Evolutionary conservation across 2,797 vertebrate species (phyloP).

Genomic region (Pipistrellus kuhlii): DNA sequence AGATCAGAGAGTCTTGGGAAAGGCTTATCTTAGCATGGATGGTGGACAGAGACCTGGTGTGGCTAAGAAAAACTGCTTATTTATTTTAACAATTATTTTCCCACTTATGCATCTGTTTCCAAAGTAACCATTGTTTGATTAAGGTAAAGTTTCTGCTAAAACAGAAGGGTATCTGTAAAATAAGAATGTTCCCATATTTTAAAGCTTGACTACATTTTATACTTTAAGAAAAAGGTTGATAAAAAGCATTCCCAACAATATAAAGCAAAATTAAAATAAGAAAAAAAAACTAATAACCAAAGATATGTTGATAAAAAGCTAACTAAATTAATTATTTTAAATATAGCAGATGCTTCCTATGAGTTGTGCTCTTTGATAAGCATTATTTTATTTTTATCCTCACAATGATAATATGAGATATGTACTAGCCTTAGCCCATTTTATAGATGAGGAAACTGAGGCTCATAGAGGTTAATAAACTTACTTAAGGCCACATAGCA

Average conservation of each 20-base stretch:
- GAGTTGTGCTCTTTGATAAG: background rate
- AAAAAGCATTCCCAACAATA: background rate
- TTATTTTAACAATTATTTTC: background rate
- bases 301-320: background rate
- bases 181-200: background rate
- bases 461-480: background rate
- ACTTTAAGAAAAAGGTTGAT: slow-evolving; percentile 33
- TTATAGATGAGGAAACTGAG: background rate
- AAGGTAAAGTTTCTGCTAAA: background rate
- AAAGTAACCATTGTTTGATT: background rate
- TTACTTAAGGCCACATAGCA: background rate
- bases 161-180: background rate
- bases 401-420: background rate
- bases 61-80: background rate
- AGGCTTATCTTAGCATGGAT: background rate
- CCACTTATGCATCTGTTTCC: background rate
- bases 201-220: background rate
- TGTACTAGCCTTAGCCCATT: background rate
- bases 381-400: background rate
- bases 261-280: background rate
- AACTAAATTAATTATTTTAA: background rate
- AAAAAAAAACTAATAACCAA: background rate
- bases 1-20: background rate
- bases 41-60: background rate
- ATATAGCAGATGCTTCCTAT: background rate